Percentiles rank a stretch among this genome's conserved stretches.
Evolutionary conservation across 2,888 invertebrate genomes (phyloP).

Genomic region (Salticus scenicus): DNA sequence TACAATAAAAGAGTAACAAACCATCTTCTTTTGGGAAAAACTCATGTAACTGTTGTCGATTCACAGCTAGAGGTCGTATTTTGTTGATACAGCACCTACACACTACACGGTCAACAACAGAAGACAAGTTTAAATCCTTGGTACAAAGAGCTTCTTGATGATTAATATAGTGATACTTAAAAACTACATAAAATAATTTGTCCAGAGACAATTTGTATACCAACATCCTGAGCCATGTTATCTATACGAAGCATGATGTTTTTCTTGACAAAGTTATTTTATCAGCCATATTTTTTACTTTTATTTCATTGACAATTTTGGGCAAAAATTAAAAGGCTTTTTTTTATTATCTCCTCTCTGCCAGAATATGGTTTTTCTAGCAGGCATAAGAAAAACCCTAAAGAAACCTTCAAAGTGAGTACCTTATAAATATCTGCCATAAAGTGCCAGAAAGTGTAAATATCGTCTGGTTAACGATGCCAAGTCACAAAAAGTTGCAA

Average conservation of each 20-base stretch:
- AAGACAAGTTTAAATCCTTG: neutral
- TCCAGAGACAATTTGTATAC: no score
- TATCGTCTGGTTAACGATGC: no score
- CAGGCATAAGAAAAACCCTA: no score
- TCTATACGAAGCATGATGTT: neutral
- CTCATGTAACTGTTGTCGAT: neutral
- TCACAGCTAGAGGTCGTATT: neutral
- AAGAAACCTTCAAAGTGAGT: no score
- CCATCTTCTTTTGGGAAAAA: neutral
- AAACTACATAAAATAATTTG: neutral
- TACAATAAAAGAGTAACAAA: neutral
- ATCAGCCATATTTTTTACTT: no score
- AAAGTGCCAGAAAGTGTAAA: no score
- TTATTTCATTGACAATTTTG: no score
- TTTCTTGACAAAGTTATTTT: neutral
- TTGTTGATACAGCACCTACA: neutral
- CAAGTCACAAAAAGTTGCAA: no score
- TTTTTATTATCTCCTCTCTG: no score
- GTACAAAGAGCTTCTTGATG: constrained; percentile 13
- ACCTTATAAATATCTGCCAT: no score
- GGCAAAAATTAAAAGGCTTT: no score
- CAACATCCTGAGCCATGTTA: neutral
- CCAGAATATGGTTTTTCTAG: no score
- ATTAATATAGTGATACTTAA: neutral
- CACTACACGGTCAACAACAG: neutral